Evolutionary conservation across 2,888 invertebrate genomes (phyloP).

Genomic region (Sabatieria punctata): DNA sequence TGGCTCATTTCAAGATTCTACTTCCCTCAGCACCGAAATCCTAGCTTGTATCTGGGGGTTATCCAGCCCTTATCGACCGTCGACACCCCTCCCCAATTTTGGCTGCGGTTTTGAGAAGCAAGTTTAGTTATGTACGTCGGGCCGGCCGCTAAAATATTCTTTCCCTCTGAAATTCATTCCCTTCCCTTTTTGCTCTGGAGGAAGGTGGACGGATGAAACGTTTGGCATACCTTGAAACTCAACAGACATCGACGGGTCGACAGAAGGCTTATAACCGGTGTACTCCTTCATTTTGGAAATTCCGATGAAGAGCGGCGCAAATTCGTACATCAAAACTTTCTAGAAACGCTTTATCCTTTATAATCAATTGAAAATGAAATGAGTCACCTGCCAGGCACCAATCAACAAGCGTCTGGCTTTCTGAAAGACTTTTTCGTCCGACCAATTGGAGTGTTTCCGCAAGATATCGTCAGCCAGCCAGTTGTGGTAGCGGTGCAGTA

Average conservation of each 20-base stretch:
- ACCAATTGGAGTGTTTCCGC: conserved; percentile 13
- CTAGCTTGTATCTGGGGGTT: no score
- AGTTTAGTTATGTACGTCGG: no score
- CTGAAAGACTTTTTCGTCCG: conserved; percentile 25
- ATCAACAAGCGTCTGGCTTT: conserved; percentile 27
- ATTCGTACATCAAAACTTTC: conserved; percentile 9
- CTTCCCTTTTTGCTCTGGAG: no score
- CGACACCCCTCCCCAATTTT: no score
- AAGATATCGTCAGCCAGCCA: conserved; percentile 16
- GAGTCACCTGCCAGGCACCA: conserved; percentile 34
- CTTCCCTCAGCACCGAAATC: no score
- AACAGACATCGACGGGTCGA: conserved; percentile 4
- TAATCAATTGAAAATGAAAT: neutral
- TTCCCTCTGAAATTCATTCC: no score
- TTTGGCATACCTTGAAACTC: conserved; percentile 6
- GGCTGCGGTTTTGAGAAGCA: no score
- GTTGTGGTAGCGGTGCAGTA: conserved; percentile 15
- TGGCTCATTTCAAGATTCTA: no score
- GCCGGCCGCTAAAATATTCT: no score
- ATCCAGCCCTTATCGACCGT: no score
- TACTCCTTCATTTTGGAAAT: neutral
- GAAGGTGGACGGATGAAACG: no score
- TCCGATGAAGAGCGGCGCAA: conserved; percentile 3
- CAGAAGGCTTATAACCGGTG: conserved; percentile 4
- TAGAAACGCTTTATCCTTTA: neutral